These are phyloP conservation scores for Aspidoscelis tigris DNA, from an alignment of 2,113 vertebrate genomes.

Conservation along the genomic window DNA sequence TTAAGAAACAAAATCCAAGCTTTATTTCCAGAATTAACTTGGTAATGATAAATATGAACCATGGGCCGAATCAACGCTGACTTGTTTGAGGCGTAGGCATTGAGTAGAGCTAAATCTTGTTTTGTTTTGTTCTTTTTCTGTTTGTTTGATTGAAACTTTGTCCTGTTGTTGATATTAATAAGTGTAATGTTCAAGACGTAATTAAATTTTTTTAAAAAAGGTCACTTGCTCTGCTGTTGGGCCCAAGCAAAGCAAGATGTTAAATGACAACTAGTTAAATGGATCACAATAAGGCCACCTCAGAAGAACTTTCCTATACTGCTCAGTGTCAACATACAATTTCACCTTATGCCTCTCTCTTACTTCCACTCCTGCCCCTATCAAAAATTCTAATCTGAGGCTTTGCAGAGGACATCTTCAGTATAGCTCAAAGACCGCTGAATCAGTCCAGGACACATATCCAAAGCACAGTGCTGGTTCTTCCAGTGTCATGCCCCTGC, in stretches of 20 bases:
- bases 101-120: too few species aligned
- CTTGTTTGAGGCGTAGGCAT: too few species aligned
- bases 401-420: background rate
- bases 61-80: too few species aligned
- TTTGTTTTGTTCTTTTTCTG: too few species aligned
- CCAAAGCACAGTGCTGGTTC: background rate
- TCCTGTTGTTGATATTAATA: too few species aligned
- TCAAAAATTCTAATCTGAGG: background rate
- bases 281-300: constrained; percentile 59
- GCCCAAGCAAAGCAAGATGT: constrained; percentile 75
- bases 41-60: too few species aligned
- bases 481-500: constrained; percentile 12
- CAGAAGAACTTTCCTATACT: constrained; percentile 32
- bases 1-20: too few species aligned
- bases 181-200: too few species aligned
- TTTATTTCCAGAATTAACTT: too few species aligned
- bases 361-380: background rate
- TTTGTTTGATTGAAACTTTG: too few species aligned
- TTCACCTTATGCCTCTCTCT: background rate
- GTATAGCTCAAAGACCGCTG: background rate
- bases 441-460: background rate
- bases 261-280: constrained; percentile 75
- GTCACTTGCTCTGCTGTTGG: constrained; percentile 69
- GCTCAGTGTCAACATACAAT: background rate
- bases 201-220: too few species aligned